Evolutionary conservation across 2,888 invertebrate species (phyloP).

Genomic region (Troides helena): DNA sequence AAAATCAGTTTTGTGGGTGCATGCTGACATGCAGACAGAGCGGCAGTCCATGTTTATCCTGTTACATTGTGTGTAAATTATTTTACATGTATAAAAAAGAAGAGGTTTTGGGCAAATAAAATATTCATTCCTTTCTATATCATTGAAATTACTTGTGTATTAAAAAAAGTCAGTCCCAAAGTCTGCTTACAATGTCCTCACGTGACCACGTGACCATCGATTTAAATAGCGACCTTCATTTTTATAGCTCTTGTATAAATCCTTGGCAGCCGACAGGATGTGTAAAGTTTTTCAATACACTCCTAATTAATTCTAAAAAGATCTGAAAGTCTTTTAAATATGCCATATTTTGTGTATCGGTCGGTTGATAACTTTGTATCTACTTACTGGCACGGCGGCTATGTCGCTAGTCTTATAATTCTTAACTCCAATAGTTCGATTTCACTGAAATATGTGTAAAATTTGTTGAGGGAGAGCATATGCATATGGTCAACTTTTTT

Average conservation of each 20-base stretch:
- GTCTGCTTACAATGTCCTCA: slow-evolving; percentile 12
- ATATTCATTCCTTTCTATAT: neutral
- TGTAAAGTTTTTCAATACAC: slow-evolving; percentile 11
- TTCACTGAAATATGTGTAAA: too few species aligned
- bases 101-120: too few species aligned
- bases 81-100: too few species aligned
- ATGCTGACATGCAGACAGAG: too few species aligned
- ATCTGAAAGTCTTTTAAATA: neutral
- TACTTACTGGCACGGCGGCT: neutral
- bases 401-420: too few species aligned
- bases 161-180: slow-evolving; percentile 1
- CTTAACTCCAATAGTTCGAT: too few species aligned
- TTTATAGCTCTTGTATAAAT: slow-evolving; percentile 21
- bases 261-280: slow-evolving; percentile 16
- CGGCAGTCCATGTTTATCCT: too few species aligned
- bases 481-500: too few species aligned
- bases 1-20: too few species aligned
- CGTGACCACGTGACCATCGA: slow-evolving; percentile 30
- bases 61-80: too few species aligned
- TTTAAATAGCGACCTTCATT: slow-evolving; percentile 29
- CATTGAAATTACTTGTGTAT: neutral
- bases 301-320: slow-evolving; percentile 16
- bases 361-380: neutral
- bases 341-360: neutral
- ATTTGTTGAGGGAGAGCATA: too few species aligned